phyloP scores from a whole-genome alignment of 1,140 invertebrate species.

The Drosophila funebris region DNA sequence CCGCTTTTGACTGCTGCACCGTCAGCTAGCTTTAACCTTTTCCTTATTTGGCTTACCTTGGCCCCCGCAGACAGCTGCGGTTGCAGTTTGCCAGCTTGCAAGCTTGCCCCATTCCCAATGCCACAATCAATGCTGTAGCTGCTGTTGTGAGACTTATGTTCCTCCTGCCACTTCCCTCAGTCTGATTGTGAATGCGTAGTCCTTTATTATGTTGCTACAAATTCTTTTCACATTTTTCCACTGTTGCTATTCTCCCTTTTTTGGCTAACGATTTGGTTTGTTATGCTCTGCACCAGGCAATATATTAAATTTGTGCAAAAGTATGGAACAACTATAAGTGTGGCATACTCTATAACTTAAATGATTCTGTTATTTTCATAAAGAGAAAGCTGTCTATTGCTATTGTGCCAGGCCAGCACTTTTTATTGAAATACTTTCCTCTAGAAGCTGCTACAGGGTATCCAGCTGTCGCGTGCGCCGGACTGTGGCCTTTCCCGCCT shows the following conservation, averaged over 20 bases:
- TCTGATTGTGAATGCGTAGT: constrained; percentile 1
- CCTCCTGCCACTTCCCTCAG: neutral
- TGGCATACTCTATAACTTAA: too few relatives aligned
- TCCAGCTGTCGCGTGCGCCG: too few relatives aligned
- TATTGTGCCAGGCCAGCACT: too few relatives aligned
- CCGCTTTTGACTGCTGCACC: constrained; percentile 26
- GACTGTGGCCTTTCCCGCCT: too few relatives aligned
- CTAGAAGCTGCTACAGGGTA: too few relatives aligned
- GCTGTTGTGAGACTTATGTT: neutral
- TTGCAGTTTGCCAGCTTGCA: constrained; percentile 20
- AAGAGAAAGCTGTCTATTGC: too few relatives aligned
- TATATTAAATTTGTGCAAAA: too few relatives aligned
- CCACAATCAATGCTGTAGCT: constrained; percentile 9
- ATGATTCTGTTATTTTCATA: too few relatives aligned
- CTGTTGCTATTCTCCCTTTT: constrained; percentile 1
- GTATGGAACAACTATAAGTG: too few relatives aligned
- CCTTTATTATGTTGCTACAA: neutral
- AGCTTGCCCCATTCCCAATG: neutral
- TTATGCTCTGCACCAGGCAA: too few relatives aligned
- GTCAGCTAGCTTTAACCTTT: constrained; percentile 31
- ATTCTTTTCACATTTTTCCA: constrained; percentile 15
- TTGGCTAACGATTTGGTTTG: neutral
- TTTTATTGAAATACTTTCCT: too few relatives aligned
- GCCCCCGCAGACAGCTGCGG: neutral
- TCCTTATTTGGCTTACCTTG: constrained; percentile 42